A percentile compares a stretch with the other conserved stretches of the same genome.
These are phyloP conservation scores for Isaurus tuberculatus DNA, from an alignment of 92 coral and sea anemone species.

Conservation along the genomic window DNA sequence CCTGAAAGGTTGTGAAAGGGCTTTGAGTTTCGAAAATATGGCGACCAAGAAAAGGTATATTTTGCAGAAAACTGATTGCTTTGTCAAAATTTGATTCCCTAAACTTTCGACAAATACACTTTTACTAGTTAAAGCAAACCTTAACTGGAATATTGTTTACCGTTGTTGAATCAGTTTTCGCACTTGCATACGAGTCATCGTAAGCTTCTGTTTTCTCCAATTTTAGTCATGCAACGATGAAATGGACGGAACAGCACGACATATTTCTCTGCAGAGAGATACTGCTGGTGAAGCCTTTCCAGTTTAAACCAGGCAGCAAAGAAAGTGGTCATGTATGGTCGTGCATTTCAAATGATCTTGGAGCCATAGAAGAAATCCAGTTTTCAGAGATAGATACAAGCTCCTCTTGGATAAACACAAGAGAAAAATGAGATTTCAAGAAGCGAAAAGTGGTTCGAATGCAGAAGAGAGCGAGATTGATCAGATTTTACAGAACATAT, in stretches of 20 bases:
- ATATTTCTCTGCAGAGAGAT: constrained; percentile 60
- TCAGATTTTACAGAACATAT: constrained; percentile 54
- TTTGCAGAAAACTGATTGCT: too few species aligned
- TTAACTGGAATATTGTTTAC: too few species aligned
- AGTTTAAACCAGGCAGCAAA: constrained; percentile 54
- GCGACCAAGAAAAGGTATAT: too few species aligned
- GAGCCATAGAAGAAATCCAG: constrained; percentile 42
- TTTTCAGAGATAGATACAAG: constrained; percentile 52
- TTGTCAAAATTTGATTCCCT: too few species aligned
- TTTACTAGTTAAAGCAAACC: too few species aligned
- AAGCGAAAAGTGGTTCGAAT: constrained; percentile 46
- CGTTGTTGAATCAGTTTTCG: too few species aligned
- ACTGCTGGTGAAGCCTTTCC: constrained; percentile 53
- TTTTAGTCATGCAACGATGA: constrained; percentile 50
- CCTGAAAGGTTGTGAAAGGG: too few species aligned
- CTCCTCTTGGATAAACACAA: constrained; percentile 47
- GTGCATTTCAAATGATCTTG: constrained; percentile 47
- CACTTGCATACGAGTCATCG: too few species aligned
- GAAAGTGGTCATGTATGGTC: too few species aligned
- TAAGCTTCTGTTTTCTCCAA: too few species aligned
- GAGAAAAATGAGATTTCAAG: constrained; percentile 54
- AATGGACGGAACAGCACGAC: constrained; percentile 62
- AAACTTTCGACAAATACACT: too few species aligned
- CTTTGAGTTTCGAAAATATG: too few species aligned
- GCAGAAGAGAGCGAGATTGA: constrained; percentile 50